Evolutionary conservation across 1,140 invertebrate genomes (phyloP), one percentile per base, ranked within the genome.

Genomic region (Periplaneta americana): DNA sequence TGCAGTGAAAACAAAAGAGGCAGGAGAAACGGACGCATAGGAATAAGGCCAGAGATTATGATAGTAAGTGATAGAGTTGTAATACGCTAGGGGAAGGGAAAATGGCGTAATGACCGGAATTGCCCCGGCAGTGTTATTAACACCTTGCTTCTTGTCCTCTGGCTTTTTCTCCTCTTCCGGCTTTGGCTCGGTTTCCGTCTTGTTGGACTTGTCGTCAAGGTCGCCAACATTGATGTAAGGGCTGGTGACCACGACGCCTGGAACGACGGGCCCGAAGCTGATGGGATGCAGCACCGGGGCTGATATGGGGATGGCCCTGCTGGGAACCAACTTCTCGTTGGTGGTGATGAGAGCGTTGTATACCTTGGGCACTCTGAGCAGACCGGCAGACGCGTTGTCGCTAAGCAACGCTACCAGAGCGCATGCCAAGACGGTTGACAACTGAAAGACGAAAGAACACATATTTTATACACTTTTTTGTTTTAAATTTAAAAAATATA

Each of bases 371-470:
- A 81, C 80, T 34, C 39, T 13, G 34, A 81, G 80, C 15, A 81
- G 75, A 13, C 80, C 75, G 18, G 32, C 34, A 15, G 34, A 28
- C 13, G 34, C 79, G 39, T 31, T 13, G 13, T 32, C 35, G 18
- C 84, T 84, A 57, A 83, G 80, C 39, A 84, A 84, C 57, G 78
- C 84, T 48, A 86, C 85, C 57, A 84, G 85, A 39, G 36, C 17
- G 34, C 35, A 78, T 39, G 31, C 18, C 31, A 81, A 11, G 39
- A 81, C 34, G 17, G 28, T 66, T 35, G 35, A 75, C 32, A 37
- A 18, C 80, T 80, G 79, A 31, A 34, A n/a, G n/a, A n/a, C n/a
- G n/a, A n/a, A n/a, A n/a, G n/a, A n/a, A n/a, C n/a, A n/a, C n/a
- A n/a, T n/a, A n/a, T n/a, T n/a, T n/a, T n/a, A n/a, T n/a, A n/a